Base-by-base conservation (phyloP, 2,797 vertebrate genomes). In the Pteronotus mesoamericanus region DNA sequence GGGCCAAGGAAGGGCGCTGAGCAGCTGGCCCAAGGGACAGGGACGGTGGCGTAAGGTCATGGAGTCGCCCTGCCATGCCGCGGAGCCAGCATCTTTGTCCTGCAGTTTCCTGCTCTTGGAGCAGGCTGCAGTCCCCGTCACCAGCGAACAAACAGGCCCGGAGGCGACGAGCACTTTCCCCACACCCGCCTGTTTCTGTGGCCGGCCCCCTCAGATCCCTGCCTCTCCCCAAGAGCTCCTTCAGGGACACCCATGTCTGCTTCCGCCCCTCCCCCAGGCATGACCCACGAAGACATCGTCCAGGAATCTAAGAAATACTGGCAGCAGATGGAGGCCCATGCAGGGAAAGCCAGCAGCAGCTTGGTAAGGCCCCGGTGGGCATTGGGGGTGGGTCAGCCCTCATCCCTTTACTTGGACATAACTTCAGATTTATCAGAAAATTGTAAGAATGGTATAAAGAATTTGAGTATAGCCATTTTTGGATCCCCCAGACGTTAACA, bases 211-310 rank as follows among this genome's bases (percentile, higher is more conserved):
- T 0, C 0, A 4, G 48, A 16, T 3, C 6, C 42, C 34, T 29
- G 15, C 51, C 37, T 77, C 18, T 42, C 72, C 78, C 87, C 6
- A 2, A 42, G 44, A 57, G 57, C 42, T 12, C 87, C 39, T 24
- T 75, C 71, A 87, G 37, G 26, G 75, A 79, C 0, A 0, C 53
- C 34, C 32, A 1, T 85, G 46, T 96, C 69, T 96, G 34, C 64
- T 79, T 46, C 51, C 44, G 2, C 91, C 68, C 19, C 97, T 78
- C 46, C 48, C 97, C 42, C 97, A 99, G 99, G 99, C 87, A 99
- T 99, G 98, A 99, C 99, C 72, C 99, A 99, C 0, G 99, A 99
- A 98, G 99, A 99, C 98, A 99, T 99, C 21, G 99, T 99, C 86
- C 99, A 99, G 97, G 99, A 99, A 97, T 99, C 99, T 18, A 99